Conservation (phyloP, 2,797 vertebrate genomes). For the Dallia pectoralis region DNA sequence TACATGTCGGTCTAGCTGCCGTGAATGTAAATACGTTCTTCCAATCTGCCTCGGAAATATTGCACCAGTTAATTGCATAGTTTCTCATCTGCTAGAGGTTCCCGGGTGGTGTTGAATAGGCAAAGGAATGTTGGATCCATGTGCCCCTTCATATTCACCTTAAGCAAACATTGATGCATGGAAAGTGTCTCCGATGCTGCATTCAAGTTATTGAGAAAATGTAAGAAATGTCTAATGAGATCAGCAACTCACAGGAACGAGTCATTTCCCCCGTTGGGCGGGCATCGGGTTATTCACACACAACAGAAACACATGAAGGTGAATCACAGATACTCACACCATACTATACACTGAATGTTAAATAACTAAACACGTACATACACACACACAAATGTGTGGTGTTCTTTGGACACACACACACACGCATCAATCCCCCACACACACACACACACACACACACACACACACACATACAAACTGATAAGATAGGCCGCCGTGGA, state of each 20-base stretch:
- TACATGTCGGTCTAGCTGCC: neutral
- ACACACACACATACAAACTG: constrained; percentile 7
- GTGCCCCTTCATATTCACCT: neutral
- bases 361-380: neutral
- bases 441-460: neutral
- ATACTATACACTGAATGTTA: neutral
- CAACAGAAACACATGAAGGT: too few relatives aligned
- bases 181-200: constrained; percentile 9
- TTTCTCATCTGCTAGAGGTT: neutral
- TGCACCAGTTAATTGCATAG: neutral
- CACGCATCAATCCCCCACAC: neutral
- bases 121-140: neutral
- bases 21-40: neutral
- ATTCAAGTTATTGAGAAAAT: constrained; percentile 1
- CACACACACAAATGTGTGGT: neutral
- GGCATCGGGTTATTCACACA: neutral
- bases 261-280: constrained; percentile 10
- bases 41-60: neutral
- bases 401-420: neutral
- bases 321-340: neutral
- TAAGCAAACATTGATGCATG: constrained; percentile 18
- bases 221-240: constrained; percentile 15
- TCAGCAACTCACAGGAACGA: neutral
- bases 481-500: neutral
- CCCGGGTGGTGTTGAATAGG: neutral